A percentile compares a stretch with the other conserved stretches of the same genome.
These are phyloP conservation scores for Hyperoplus immaculatus DNA, from an alignment of 2,797 vertebrate genomes.

Conservation along the genomic window DNA sequence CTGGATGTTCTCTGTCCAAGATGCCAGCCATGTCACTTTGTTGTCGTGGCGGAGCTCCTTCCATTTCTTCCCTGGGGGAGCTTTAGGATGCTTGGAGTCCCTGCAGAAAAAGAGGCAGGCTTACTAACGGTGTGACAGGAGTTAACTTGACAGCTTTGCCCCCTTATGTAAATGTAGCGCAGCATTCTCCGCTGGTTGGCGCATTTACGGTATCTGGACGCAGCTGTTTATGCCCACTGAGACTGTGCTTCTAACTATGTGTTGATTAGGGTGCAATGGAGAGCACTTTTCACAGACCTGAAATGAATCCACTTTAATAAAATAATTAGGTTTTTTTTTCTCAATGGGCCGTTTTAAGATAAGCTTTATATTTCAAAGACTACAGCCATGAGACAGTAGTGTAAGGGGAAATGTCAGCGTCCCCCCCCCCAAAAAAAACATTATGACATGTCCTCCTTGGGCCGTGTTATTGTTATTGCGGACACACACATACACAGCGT, in stretches of 20 bases:
- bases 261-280: not conserved
- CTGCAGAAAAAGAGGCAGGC: slow-evolving; percentile 69
- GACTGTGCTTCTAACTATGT: not conserved
- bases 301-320: not conserved
- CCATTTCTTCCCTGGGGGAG: slow-evolving; percentile 93
- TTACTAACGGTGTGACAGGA: not conserved
- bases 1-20: slow-evolving; percentile 98
- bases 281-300: not conserved
- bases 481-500: slow-evolving; percentile 22
- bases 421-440: slow-evolving; percentile 6
- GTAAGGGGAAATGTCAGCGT: slow-evolving; percentile 9
- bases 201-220: not conserved
- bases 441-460: slow-evolving; percentile 40
- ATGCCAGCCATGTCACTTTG: slow-evolving; percentile 97
- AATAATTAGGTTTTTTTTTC: not conserved
- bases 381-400: slow-evolving; percentile 17
- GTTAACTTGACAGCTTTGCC: not conserved
- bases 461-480: slow-evolving; percentile 61
- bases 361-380: slow-evolving; percentile 13
- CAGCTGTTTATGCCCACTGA: not conserved
- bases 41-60: slow-evolving; percentile 97
- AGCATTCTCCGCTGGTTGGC: not conserved
- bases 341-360: not conserved
- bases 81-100: slow-evolving; percentile 92
- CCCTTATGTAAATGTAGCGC: not conserved